Evolutionary conservation across 2,888 invertebrate genomes (phyloP), one percentile per base, ranked within the genome.

Genomic region (Timema cristinae): DNA sequence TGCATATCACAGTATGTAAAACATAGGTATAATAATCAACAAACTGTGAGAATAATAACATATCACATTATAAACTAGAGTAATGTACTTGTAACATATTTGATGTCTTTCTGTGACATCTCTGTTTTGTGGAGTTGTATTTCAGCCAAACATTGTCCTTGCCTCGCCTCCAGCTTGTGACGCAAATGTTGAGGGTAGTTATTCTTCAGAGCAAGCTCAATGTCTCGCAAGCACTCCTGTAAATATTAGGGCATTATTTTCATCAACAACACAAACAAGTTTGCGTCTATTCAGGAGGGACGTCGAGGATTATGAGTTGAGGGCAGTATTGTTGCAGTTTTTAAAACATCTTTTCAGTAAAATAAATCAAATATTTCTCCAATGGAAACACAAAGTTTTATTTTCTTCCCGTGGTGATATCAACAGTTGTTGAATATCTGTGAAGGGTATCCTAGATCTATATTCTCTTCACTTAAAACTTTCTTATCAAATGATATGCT

Each of bases 151-250:
- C 91, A 91, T 77, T 90, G 87, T 0, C 87, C 88, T 76, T 86
- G 84, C 48, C 93, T 85, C 16, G 90, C 80, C 70, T 87, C 83
- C 70, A 94, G 81, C 82, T 93, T 93, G 77, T 88, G 86, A 50
- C 82, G 82, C 68, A 88, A 83, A 72, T 87, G 85, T 56, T 81
- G 78, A 0, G 92, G 90, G 79, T 91, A 92, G 10, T 86, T 85
- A 75, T 85, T 83, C 54, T 85, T 81, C 11, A 90, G 80, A 0
- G 90, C 90, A 69, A 86, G 77, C 47, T 86, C 82, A 50, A 90
- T 86, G 80, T 92, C 91, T 73, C 83, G 81, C 49, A 91, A 77
- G 77, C 90, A 89, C 68, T 89, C 88, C 87, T 74, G 59, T 8
- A 63, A 63, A 63, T 50, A 47, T 50, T 47, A 50, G 48, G 49